A percentile compares a stretch with the other conserved stretches of the same genome.
These are phyloP conservation scores for Phylloscopus trochilus DNA, from an alignment of 2,113 vertebrate species.

Conservation along the genomic window DNA sequence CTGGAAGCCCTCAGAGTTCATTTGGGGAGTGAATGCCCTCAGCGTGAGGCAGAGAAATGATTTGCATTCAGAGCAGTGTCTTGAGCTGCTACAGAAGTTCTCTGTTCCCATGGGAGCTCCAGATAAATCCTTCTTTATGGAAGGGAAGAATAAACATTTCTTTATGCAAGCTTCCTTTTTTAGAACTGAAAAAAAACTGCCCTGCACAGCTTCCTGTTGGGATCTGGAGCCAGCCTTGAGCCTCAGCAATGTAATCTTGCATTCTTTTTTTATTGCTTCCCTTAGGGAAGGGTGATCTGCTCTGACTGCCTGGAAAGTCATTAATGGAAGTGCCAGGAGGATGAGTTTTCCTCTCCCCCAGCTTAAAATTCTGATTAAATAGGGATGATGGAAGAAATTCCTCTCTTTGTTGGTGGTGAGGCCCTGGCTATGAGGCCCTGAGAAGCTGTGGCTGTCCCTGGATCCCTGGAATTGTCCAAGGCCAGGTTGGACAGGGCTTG, in stretches of 20 bases:
- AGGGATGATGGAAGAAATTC: not conserved
- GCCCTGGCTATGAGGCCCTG: not conserved
- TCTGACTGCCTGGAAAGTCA: not conserved
- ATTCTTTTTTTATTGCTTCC: not conserved
- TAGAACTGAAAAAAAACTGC: not conserved
- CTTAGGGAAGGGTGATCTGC: not conserved
- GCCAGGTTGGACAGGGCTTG: rapidly evolving
- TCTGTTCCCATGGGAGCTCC: slow-evolving; percentile 29
- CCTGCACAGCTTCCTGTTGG: slow-evolving; percentile 24
- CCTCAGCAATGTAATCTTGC: not conserved
- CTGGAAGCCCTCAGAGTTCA: not conserved
- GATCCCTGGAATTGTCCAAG: not conserved
- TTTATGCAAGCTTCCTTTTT: slow-evolving; percentile 55
- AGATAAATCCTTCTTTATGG: slow-evolving; percentile 31
- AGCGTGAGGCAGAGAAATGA: not conserved
- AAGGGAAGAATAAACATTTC: slow-evolving; percentile 45
- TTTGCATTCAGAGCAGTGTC: slow-evolving; percentile 24
- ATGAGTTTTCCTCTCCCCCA: not conserved
- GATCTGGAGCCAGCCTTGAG: slow-evolving; percentile 31
- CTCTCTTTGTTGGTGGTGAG: rapidly evolving
- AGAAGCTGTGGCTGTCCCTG: not conserved
- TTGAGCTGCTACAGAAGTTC: not conserved
- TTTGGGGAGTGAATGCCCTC: not conserved
- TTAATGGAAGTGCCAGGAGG: not conserved
- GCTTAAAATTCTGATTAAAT: not conserved